These are phyloP conservation scores for Decapterus maruadsi DNA, from an alignment of 2,797 vertebrate genomes.

Conservation along the genomic window DNA sequence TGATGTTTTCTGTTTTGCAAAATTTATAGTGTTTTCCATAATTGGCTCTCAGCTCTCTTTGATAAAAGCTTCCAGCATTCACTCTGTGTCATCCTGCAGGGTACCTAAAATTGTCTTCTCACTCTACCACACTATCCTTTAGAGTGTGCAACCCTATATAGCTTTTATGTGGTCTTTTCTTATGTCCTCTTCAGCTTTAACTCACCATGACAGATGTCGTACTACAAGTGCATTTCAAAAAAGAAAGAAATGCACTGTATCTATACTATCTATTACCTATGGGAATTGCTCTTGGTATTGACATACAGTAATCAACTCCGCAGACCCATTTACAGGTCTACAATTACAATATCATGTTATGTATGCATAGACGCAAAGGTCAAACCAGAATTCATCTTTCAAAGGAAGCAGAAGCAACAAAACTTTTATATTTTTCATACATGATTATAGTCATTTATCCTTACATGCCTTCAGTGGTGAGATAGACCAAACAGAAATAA, in stretches of 20 bases:
- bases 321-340: slow-evolving; percentile 1
- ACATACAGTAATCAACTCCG: background rate
- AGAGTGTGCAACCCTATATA: background rate
- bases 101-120: slow-evolving; percentile 33
- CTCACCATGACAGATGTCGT: background rate
- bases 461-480: background rate
- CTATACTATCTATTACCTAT: background rate
- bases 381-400: background rate
- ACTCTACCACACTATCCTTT: slow-evolving; percentile 11
- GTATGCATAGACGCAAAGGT: background rate
- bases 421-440: background rate
- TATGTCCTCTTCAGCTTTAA: background rate
- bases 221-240: too few relatives aligned
- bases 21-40: slow-evolving; percentile 79
- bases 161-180: background rate
- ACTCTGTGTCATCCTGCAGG: slow-evolving; percentile 38
- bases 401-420: background rate
- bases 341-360: slow-evolving; percentile 12
- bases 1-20: slow-evolving; percentile 76
- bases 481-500: background rate
- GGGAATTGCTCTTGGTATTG: slow-evolving; percentile 2
- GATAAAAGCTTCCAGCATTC: slow-evolving; percentile 70
- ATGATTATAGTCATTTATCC: background rate
- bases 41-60: slow-evolving; percentile 52
- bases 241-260: background rate